Conservation (phyloP, 2,113 vertebrate species). For the Colius striatus region DNA sequence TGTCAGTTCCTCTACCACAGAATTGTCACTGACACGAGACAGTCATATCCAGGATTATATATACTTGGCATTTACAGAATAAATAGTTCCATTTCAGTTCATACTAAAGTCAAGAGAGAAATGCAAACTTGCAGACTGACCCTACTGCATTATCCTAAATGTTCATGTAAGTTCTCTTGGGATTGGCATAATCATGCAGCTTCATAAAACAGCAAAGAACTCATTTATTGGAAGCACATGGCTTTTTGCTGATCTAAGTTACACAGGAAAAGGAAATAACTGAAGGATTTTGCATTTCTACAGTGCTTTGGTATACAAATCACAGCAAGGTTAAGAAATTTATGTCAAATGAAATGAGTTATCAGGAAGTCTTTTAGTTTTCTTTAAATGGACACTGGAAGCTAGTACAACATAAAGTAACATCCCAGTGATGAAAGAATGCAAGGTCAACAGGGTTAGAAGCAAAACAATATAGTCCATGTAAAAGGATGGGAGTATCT, state of each 20-base stretch:
- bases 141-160: not conserved
- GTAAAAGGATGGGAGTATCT: not conserved
- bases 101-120: not conserved
- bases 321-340: not conserved
- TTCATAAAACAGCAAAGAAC: not conserved
- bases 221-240: not conserved
- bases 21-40: accelerated
- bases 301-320: not conserved
- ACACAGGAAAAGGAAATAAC: not conserved
- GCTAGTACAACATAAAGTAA: not conserved
- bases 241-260: not conserved
- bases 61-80: not conserved
- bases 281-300: not conserved
- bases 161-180: not conserved
- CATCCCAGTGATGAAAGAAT: not conserved
- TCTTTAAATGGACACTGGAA: not conserved
- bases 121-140: not conserved
- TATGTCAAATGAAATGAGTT: not conserved
- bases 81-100: not conserved
- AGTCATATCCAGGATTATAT: not conserved
- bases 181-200: not conserved
- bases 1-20: not conserved
- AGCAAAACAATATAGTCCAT: not conserved
- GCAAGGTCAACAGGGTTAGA: not conserved
- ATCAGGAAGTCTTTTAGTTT: not conserved